phyloP scores from a whole-genome alignment of 2,113 vertebrate species.

The Lichenostomus cassidix region DNA sequence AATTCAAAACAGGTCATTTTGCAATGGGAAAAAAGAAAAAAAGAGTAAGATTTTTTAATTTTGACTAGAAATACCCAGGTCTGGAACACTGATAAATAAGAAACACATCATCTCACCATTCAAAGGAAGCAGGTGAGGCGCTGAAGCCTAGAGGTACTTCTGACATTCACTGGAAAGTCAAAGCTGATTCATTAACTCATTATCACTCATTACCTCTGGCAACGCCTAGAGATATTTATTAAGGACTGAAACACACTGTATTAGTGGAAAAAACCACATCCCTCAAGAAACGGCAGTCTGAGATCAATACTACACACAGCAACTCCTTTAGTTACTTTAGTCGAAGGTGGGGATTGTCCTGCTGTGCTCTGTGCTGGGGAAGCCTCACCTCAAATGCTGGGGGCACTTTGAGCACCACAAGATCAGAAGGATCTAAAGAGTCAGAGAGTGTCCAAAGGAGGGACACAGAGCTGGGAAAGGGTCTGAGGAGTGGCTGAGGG shows the following conservation, averaged over 20 bases:
- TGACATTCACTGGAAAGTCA: neutral
- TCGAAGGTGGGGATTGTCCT: neutral
- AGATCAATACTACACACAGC: no score
- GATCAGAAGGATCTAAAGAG: neutral
- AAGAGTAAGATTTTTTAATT: neutral
- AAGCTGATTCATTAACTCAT: neutral
- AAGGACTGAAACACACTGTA: neutral
- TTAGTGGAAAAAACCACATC: neutral
- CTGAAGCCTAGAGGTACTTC: neutral
- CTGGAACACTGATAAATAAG: neutral
- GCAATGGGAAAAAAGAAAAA: neutral
- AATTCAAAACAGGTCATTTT: neutral
- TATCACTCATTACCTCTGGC: neutral
- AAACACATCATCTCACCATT: neutral
- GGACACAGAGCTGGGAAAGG: neutral
- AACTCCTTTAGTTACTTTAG: neutral
- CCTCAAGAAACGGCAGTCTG: neutral
- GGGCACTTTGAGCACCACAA: neutral
- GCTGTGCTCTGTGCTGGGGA: neutral
- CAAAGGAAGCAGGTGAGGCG: neutral
- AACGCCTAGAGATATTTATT: neutral
- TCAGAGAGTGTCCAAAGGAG: neutral
- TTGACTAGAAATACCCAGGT: neutral
- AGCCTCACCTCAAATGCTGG: neutral
- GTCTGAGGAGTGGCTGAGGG: neutral